phyloP scores from a whole-genome alignment of 2,113 vertebrate genomes.

The Ameiurus melas region DNA sequence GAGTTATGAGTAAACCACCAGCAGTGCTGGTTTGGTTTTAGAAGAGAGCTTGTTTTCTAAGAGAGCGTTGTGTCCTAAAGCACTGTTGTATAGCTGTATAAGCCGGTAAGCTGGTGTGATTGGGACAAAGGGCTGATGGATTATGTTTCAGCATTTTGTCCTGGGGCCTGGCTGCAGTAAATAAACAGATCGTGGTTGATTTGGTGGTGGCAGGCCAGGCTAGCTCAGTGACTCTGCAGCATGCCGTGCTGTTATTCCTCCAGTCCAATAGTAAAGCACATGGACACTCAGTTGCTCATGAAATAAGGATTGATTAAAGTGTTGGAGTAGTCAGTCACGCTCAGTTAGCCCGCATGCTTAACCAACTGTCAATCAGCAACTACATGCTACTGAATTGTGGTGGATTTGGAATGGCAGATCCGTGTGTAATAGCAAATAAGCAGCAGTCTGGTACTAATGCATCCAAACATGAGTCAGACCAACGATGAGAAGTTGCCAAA shows the following conservation, averaged over 20 bases:
- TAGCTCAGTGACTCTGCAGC: background rate
- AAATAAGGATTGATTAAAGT: constrained; percentile 20
- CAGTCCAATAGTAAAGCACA: constrained; percentile 37
- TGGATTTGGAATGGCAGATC: background rate
- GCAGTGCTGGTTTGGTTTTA: constrained; percentile 10
- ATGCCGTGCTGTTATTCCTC: constrained; percentile 7
- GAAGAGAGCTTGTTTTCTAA: background rate
- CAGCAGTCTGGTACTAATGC: background rate
- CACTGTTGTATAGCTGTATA: constrained; percentile 62
- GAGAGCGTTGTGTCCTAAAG: constrained; percentile 47
- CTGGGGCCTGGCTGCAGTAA: constrained; percentile 58
- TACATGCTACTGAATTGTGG: background rate
- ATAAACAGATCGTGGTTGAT: constrained; percentile 60
- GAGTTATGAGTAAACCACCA: constrained; percentile 13
- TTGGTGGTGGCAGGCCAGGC: constrained; percentile 36
- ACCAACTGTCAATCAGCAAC: constrained; percentile 1
- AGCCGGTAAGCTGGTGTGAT: constrained; percentile 57
- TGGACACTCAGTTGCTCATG: constrained; percentile 27
- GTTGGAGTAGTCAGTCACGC: background rate
- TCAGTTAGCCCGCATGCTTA: background rate
- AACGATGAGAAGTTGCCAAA: background rate
- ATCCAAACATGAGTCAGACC: constrained; percentile 12
- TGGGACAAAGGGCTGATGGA: constrained; percentile 72
- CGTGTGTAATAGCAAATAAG: background rate
- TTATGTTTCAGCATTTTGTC: constrained; percentile 64